Evolutionary conservation across 2,888 invertebrate genomes (phyloP).

Genomic region (Ormyrus rosae): DNA sequence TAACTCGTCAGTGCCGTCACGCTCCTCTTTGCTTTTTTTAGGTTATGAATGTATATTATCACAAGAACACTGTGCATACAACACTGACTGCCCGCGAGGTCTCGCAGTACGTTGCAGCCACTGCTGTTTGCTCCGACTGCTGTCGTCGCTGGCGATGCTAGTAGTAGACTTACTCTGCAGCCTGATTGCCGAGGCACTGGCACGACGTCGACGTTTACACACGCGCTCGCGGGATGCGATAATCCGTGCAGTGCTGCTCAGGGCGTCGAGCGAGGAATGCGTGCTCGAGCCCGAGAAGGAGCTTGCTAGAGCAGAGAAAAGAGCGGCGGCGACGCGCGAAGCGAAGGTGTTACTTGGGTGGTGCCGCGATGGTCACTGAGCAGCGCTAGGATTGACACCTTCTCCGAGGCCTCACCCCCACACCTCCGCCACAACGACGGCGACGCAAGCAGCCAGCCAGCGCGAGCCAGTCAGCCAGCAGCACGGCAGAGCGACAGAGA

Average conservation of each 20-base stretch:
- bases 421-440: constrained; percentile 67
- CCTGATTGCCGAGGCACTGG: no score
- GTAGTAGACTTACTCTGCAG: no score
- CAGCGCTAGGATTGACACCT: constrained; percentile 77
- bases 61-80: constrained; percentile 3
- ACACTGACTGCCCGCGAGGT: no score
- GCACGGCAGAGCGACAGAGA: constrained; percentile 39
- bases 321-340: constrained; percentile 66
- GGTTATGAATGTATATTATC: constrained; percentile 43
- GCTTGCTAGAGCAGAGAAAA: constrained; percentile 5
- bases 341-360: constrained; percentile 76
- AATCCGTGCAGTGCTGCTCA: neutral
- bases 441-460: constrained; percentile 34
- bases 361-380: constrained; percentile 77
- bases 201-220: no score
- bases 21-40: constrained; percentile 2
- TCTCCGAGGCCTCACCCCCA: constrained; percentile 73
- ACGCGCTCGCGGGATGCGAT: no score
- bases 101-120: no score
- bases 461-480: constrained; percentile 13
- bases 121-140: no score
- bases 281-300: constrained; percentile 33
- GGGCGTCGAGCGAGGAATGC: constrained; percentile 41
- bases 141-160: no score
- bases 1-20: neutral